A percentile compares a stretch with the other conserved stretches of the same genome.
phyloP scores from a whole-genome alignment of 2,113 vertebrate species.

The Pavo muticus region DNA sequence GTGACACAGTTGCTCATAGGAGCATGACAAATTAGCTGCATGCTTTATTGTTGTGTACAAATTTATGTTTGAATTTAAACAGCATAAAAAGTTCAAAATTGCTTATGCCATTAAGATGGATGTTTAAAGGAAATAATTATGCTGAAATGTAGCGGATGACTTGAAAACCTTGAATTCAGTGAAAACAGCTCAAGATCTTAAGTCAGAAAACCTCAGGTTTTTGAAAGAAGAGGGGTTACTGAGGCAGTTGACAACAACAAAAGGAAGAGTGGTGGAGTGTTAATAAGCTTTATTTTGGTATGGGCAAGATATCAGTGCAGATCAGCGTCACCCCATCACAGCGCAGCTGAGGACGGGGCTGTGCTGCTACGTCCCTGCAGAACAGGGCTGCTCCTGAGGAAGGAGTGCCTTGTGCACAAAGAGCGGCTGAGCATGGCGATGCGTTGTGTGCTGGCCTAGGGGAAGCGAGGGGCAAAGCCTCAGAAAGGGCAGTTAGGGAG shows the following conservation, averaged over 20 bases:
- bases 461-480: conserved; percentile 24
- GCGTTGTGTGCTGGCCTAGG: fast-evolving
- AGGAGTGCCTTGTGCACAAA: fast-evolving
- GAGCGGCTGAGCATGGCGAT: fast-evolving
- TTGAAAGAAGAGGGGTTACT: conserved; percentile 22
- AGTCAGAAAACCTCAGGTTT: conserved; percentile 56
- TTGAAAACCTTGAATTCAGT: conserved; percentile 40
- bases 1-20: conserved; percentile 72
- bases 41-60: conserved; percentile 78
- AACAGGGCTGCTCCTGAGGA: background rate
- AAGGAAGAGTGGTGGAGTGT: conserved; percentile 24
- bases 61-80: conserved; percentile 71
- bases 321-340: background rate
- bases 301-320: background rate
- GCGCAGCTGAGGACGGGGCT: background rate
- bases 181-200: conserved; percentile 43
- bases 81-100: conserved; percentile 59
- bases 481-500: conserved; percentile 35
- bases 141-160: conserved; percentile 13
- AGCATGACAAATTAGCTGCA: conserved; percentile 69
- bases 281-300: conserved; percentile 44
- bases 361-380: background rate
- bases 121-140: conserved; percentile 62
- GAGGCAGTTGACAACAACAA: conserved; percentile 8
- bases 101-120: conserved; percentile 39